These are phyloP conservation scores for Fragum sueziense DNA, from an alignment of 2,888 invertebrate species.

Conservation along the genomic window DNA sequence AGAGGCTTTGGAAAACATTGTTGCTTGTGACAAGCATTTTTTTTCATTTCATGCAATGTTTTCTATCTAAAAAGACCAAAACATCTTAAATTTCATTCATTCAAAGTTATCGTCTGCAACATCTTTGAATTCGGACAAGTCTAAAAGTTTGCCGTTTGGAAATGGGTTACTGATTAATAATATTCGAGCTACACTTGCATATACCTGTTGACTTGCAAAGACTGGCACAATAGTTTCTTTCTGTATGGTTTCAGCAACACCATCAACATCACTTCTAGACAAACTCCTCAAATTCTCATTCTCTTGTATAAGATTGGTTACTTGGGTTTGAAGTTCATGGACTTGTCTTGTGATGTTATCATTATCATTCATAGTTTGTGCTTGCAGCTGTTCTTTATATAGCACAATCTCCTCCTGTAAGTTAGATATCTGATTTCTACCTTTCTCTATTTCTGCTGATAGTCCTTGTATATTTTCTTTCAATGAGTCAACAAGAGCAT, in stretches of 20 bases:
- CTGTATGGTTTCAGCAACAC: not conserved
- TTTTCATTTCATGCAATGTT: too few species aligned
- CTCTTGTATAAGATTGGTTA: not conserved
- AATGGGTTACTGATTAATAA: not conserved
- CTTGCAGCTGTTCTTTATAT: slow-evolving; percentile 40
- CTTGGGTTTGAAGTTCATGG: not conserved
- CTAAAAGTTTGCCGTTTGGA: too few species aligned
- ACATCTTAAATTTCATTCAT: too few species aligned
- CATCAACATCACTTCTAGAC: not conserved
- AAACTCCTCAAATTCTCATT: not conserved
- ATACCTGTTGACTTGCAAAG: not conserved
- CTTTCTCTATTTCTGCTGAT: slow-evolving; percentile 27
- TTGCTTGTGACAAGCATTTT: too few species aligned
- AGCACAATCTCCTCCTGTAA: slow-evolving; percentile 36
- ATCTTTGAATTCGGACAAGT: too few species aligned
- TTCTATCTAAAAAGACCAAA: too few species aligned
- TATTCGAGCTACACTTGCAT: not conserved
- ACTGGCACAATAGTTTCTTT: not conserved
- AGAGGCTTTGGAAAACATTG: too few species aligned
- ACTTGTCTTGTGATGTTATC: not conserved
- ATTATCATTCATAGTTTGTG: slow-evolving; percentile 9
- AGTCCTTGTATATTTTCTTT: slow-evolving; percentile 38
- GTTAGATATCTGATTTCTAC: slow-evolving; percentile 29
- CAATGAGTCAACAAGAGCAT: slow-evolving; percentile 44
- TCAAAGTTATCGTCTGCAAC: too few species aligned